Evolutionary conservation across 2,113 vertebrate genomes (phyloP).

Genomic region (Amblyornis subalaris): DNA sequence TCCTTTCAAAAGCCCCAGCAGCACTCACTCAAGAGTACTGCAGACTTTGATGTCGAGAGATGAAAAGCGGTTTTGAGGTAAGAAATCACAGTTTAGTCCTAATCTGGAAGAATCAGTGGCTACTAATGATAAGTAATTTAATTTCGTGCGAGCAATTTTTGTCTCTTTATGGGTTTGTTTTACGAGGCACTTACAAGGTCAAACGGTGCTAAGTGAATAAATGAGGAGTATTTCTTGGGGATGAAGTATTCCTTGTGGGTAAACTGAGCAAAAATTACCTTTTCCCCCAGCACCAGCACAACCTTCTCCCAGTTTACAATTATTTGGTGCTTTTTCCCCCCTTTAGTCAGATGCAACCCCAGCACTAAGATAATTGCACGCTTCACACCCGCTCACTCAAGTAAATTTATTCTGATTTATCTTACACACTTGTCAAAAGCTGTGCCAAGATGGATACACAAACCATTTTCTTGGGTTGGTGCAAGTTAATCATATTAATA

Average conservation of each 20-base stretch:
- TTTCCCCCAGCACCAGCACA: neutral
- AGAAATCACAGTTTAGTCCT: conserved; percentile 37
- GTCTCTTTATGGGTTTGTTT: conserved; percentile 15
- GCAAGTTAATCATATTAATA: conserved; percentile 62
- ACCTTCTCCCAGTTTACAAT: neutral
- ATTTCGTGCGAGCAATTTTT: conserved; percentile 12
- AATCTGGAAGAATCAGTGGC: conserved; percentile 31
- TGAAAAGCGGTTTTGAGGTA: conserved; percentile 54
- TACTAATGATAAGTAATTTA: conserved; percentile 45
- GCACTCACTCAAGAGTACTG: neutral
- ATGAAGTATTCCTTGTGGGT: neutral
- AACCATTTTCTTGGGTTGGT: conserved; percentile 70
- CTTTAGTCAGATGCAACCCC: neutral
- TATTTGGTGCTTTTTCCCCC: neutral
- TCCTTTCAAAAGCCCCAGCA: neutral
- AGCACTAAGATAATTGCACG: neutral
- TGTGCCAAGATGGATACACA: conserved; percentile 69
- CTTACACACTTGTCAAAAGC: conserved; percentile 59
- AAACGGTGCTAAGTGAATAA: neutral
- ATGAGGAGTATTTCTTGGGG: neutral
- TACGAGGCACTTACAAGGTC: neutral
- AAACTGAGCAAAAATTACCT: neutral
- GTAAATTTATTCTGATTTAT: conserved; percentile 68
- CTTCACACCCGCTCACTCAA: neutral
- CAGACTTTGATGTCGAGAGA: conserved; percentile 53